Evolutionary conservation across 2,888 invertebrate genomes (phyloP).

Genomic region (Cordilura impudica): DNA sequence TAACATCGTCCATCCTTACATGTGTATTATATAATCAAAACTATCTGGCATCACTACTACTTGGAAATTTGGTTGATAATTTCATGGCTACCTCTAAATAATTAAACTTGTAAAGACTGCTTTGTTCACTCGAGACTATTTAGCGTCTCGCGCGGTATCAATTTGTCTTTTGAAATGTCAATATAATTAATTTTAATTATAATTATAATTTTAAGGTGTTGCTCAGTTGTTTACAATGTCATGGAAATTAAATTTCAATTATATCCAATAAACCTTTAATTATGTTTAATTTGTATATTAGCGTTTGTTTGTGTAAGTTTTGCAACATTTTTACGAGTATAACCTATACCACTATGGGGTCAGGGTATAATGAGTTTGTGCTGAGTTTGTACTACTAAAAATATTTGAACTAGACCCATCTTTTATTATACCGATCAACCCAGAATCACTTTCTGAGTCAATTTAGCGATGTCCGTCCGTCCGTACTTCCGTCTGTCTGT

Average conservation of each 20-base stretch:
- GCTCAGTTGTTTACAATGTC: slow-evolving; percentile 28
- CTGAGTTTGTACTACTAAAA: no score
- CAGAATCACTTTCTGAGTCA: no score
- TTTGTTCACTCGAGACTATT: neutral
- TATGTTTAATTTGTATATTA: slow-evolving; percentile 24
- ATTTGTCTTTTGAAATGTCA: neutral
- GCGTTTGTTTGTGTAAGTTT: neutral
- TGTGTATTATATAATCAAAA: no score
- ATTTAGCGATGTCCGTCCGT: no score
- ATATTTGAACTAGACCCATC: no score
- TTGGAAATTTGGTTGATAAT: neutral
- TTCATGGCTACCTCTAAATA: neutral
- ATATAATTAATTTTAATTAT: neutral
- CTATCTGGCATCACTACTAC: neutral
- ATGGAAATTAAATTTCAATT: slow-evolving; percentile 39
- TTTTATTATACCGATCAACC: no score
- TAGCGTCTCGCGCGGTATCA: neutral
- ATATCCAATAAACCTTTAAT: slow-evolving; percentile 26
- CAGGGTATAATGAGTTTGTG: no score
- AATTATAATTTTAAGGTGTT: slow-evolving; percentile 23
- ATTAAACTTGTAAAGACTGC: slow-evolving; percentile 9
- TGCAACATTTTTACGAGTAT: no score
- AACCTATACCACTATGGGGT: no score
- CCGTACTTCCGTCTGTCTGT: no score
- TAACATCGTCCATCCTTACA: no score